Evolutionary conservation across 1,140 invertebrate species (phyloP), one percentile per base, ranked within the genome.

Genomic region (Pseudoatta argentina): DNA sequence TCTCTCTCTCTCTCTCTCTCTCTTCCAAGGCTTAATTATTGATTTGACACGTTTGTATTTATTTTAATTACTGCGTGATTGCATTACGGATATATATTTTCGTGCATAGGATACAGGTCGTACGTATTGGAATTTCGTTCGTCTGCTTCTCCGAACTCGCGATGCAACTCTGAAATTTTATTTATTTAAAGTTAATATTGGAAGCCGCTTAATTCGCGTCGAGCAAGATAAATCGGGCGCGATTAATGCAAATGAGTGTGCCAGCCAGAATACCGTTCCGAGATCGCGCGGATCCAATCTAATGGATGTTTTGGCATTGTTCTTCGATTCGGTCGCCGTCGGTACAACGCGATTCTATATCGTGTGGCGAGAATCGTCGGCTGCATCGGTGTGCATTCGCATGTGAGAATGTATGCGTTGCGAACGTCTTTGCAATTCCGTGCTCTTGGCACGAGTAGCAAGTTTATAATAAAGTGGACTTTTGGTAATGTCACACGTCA

Each of bases 341-440:
- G 64, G n/a, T 79, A 63, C 48, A 24, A 12, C 16, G 48, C 51
- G 64, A 69, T 12, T 57, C 77, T 57, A 64, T 69, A 79, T 34
- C 44, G 73, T 61, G 63, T 59, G 61, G 48, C 34, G 55, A 27
- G 34, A 27, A 16, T 8, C 34, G 30, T 34, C 75, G 21, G 78
- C 78, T 79, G 69, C 85, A 86, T 77, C 87, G 88, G 77, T 85
- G 86, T 86, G 85, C 89, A 76, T 89, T 83, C 72, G 75, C 85
- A 72, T 78, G 86, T 85, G 79, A 90, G 88, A 86, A 90, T 59
- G 88, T 76, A 77, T 66, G 81, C 79, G 89, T 87, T 53, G 24
- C 89, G 79, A 90, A 87, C 78, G 85, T 90, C 88, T 89, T 85
- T 69, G 88, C 73, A 87, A 66, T 81, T 86, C 78, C 39, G 61